Conservation (phyloP, 2,888 invertebrate genomes). For the Geophilus truncorum region DNA sequence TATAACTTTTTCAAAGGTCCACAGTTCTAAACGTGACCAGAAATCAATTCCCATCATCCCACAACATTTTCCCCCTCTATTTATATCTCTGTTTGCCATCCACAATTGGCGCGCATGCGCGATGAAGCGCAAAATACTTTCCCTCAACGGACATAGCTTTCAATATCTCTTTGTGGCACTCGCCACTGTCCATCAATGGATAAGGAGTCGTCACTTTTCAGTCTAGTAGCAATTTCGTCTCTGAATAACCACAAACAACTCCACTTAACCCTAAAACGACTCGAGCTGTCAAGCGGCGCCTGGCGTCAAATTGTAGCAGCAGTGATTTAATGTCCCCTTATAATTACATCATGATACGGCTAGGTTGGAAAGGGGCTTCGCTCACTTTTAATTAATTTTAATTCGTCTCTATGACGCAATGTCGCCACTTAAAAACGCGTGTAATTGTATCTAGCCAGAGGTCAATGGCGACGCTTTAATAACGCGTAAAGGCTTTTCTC, state of each 20-base stretch:
- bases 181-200: not conserved
- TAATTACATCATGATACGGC: not conserved
- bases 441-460: not conserved
- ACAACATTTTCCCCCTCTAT: not conserved
- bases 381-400: constrained; percentile 7
- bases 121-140: not conserved
- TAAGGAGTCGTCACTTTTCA: not conserved
- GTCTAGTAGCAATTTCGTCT: not conserved
- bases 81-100: not conserved
- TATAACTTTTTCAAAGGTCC: no score
- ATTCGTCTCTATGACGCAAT: not conserved
- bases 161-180: not conserved
- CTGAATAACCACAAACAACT: not conserved
- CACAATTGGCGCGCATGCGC: not conserved
- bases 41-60: not conserved
- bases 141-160: not conserved
- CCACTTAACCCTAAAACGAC: not conserved
- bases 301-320: not conserved
- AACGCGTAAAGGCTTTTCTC: not conserved
- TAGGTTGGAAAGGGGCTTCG: not conserved
- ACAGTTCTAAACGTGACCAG: no score
- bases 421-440: not conserved
- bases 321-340: not conserved
- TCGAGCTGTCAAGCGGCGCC: not conserved
- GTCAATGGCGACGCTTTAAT: not conserved